phyloP scores from a whole-genome alignment of 2,113 vertebrate genomes.

The Oncorhynchus gorbuscha region DNA sequence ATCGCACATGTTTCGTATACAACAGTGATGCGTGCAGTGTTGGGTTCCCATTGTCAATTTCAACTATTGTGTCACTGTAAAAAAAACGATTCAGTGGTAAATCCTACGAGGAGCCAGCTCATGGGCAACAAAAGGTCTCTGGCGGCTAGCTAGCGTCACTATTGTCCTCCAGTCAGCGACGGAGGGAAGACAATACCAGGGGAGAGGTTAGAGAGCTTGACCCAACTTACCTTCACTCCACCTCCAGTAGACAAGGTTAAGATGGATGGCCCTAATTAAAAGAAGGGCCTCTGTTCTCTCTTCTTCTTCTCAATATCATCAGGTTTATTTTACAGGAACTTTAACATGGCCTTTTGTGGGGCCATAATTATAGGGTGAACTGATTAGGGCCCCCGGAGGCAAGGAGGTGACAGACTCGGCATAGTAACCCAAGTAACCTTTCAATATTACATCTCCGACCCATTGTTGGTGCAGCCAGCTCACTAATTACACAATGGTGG shows the following conservation, averaged over 20 bases:
- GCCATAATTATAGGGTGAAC: slow-evolving; percentile 80
- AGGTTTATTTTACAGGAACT: slow-evolving; percentile 82
- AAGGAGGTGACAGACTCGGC: slow-evolving; percentile 77
- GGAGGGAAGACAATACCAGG: slow-evolving; percentile 53
- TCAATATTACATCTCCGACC: slow-evolving; percentile 72
- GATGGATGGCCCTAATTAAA: slow-evolving; percentile 83
- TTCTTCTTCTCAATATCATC: slow-evolving; percentile 72
- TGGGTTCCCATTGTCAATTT: slow-evolving; percentile 76
- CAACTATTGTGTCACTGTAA: slow-evolving; percentile 76
- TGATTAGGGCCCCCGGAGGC: slow-evolving; percentile 79
- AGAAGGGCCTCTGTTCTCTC: slow-evolving; percentile 72
- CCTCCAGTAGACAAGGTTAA: slow-evolving; percentile 80
- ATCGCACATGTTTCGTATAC: slow-evolving; percentile 71
- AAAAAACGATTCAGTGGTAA: slow-evolving; percentile 71
- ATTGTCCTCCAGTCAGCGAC: slow-evolving; percentile 56
- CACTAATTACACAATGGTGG: slow-evolving; percentile 68
- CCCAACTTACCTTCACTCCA: slow-evolving; percentile 75
- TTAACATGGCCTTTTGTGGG: slow-evolving; percentile 77
- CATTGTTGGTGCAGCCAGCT: slow-evolving; percentile 66
- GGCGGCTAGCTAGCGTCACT: slow-evolving; percentile 51
- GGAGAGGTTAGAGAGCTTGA: slow-evolving; percentile 70
- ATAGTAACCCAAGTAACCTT: slow-evolving; percentile 80
- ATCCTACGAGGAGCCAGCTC: slow-evolving; percentile 77
- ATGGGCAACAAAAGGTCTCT: slow-evolving; percentile 62
- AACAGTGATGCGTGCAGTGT: slow-evolving; percentile 70